A percentile compares a stretch with the other conserved stretches of the same genome.
phyloP scores from a whole-genome alignment of 2,113 vertebrate species.

The Hystrix cristata region DNA sequence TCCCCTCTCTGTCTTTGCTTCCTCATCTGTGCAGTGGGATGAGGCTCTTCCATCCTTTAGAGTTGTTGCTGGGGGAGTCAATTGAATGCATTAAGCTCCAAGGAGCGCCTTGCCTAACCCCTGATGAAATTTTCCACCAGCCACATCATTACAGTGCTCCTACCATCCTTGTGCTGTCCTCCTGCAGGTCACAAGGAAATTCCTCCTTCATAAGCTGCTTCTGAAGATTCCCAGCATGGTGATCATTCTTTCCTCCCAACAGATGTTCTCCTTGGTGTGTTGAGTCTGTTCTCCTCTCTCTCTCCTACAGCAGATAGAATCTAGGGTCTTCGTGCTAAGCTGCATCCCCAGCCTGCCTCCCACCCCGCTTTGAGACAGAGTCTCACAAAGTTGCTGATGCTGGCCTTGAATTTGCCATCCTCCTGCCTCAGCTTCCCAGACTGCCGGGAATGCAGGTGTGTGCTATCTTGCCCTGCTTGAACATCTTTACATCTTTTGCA shows the following conservation, averaged over 20 bases:
- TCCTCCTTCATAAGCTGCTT: neutral
- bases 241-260: neutral
- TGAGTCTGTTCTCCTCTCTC: neutral
- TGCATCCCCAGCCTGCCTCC: neutral
- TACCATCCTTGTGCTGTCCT: neutral
- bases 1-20: neutral
- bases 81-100: too few species aligned
- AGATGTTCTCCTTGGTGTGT: too few species aligned
- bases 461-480: neutral
- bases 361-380: neutral
- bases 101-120: neutral
- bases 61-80: neutral
- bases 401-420: neutral
- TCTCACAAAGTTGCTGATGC: neutral
- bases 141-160: neutral
- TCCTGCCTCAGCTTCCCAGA: neutral
- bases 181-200: neutral
- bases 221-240: accelerated
- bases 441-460: neutral
- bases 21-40: neutral
- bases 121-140: too few species aligned
- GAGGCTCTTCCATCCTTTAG: neutral
- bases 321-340: neutral
- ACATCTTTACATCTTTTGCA: neutral
- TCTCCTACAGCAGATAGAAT: neutral